Conservation (phyloP, 64 coral and sea anemone species). For the Orbicella faveolata region DNA sequence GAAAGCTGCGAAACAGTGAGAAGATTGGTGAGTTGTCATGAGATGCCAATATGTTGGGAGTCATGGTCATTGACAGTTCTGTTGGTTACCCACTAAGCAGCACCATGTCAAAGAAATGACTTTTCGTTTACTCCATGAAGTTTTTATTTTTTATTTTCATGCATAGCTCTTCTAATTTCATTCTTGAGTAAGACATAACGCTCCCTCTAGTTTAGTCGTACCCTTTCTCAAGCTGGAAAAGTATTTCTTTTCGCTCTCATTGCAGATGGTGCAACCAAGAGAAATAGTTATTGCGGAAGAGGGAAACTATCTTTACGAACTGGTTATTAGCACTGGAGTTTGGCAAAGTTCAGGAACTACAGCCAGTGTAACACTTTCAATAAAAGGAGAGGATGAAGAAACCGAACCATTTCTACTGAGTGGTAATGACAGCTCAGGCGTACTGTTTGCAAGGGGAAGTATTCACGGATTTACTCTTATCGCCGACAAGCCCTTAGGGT, state of each 20-base stretch:
- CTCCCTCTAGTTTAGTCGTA: no score
- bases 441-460: slow-evolving; percentile 26
- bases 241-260: not conserved
- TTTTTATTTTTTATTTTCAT: no score
- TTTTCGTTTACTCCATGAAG: no score
- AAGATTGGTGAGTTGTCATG: no score
- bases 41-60: no score
- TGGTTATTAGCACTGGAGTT: slow-evolving; percentile 42
- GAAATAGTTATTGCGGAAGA: not conserved
- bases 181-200: no score
- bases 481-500: slow-evolving; percentile 3
- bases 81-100: no score
- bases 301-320: slow-evolving; percentile 25
- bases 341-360: slow-evolving; percentile 55
- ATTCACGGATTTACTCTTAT: slow-evolving; percentile 25
- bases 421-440: not conserved
- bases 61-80: no score
- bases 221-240: no score
- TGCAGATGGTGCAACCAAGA: slow-evolving; percentile 41
- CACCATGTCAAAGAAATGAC: no score
- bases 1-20: no score
- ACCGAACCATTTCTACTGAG: not conserved
- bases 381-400: slow-evolving; percentile 11
- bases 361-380: slow-evolving; percentile 31
- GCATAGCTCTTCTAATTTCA: no score